Evolutionary conservation across 2,888 invertebrate genomes (phyloP), one percentile per base, ranked within the genome.

Genomic region (Spialia ferax): DNA sequence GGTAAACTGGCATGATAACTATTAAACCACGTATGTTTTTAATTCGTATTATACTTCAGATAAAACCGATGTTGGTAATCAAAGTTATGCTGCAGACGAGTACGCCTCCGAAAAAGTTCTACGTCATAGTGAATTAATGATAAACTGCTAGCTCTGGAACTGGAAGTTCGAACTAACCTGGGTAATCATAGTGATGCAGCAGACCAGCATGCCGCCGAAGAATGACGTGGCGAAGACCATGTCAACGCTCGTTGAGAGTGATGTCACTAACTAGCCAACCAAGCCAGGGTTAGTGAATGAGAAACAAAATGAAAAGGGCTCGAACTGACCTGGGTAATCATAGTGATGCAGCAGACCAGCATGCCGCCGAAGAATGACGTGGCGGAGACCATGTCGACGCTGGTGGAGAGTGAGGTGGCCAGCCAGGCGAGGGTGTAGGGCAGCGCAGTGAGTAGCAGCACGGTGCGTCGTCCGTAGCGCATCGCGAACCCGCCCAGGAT

Each of bases 281-380:
- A 98, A 20, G 97, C 96, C 59, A 95, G 93, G 1, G 96, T 96
- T n/a, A n/a, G n/a, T n/a, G n/a, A n/a, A n/a, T n/a, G n/a, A n/a
- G n/a, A n/a, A n/a, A n/a, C n/a, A 7, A 32, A 2, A 32, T 4
- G 3, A 32, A 32, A 32, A 8, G 7, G 8, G 8, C 29, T 8
- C 15, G n/a, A 45, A 48, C 75, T 75, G 79, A 97, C 96, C 95
- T 94, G 97, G 77, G 96, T 96, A 18, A 96, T 95, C 88, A 97
- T 96, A 69, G 96, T 96, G 60, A 96, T 95, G 74, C 97, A 95
- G 75, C 96, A 96, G 66, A 96, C 95, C 71, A 97, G 96, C 83
- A 96, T 95, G 15, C 98, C 98, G 20, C 97, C 97, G 74, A 97
- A 93, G 87, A 98, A 96, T 42, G 98, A 96, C 0, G 97, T 97